Evolutionary conservation across 1,140 invertebrate species (phyloP).

Genomic region (Aleiodes sp.): DNA sequence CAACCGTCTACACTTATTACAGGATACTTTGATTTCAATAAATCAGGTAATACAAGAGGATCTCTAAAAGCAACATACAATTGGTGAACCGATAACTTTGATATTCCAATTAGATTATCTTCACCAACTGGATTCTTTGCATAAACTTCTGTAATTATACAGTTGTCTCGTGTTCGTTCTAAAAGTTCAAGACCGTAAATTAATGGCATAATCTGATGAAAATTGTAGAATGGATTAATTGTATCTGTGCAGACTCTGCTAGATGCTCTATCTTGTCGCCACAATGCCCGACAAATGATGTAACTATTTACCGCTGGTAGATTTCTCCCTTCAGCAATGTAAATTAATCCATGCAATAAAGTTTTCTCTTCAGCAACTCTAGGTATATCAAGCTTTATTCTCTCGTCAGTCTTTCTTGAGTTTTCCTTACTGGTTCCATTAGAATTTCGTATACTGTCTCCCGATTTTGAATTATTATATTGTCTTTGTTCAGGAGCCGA

Average conservation of each 20-base stretch:
- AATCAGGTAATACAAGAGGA: conserved; percentile 66
- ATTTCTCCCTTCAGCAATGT: conserved; percentile 64
- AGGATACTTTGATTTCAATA: conserved; percentile 65
- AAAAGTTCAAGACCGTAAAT: conserved; percentile 68
- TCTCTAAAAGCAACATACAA: conserved; percentile 71
- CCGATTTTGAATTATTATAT: conserved; percentile 36
- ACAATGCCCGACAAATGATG: conserved; percentile 66
- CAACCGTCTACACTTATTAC: conserved; percentile 71
- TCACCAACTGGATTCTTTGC: conserved; percentile 51
- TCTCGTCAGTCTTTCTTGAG: conserved; percentile 39
- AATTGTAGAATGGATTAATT: conserved; percentile 65
- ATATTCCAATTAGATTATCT: conserved; percentile 65
- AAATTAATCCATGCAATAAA: conserved; percentile 66
- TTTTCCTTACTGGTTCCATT: conserved; percentile 26
- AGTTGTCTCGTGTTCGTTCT: conserved; percentile 68
- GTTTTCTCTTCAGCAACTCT: conserved; percentile 46
- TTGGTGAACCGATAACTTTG: conserved; percentile 70
- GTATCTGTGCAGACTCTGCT: conserved; percentile 62
- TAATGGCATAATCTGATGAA: conserved; percentile 68
- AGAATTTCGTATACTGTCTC: conserved; percentile 36
- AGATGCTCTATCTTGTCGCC: conserved; percentile 60
- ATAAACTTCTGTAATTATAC: conserved; percentile 68
- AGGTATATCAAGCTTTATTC: conserved; percentile 38
- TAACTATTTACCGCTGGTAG: conserved; percentile 58
- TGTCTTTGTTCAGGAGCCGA: conserved; percentile 37